These are phyloP conservation scores for Tetrax tetrax DNA, from an alignment of 2,113 vertebrate genomes.

Conservation along the genomic window DNA sequence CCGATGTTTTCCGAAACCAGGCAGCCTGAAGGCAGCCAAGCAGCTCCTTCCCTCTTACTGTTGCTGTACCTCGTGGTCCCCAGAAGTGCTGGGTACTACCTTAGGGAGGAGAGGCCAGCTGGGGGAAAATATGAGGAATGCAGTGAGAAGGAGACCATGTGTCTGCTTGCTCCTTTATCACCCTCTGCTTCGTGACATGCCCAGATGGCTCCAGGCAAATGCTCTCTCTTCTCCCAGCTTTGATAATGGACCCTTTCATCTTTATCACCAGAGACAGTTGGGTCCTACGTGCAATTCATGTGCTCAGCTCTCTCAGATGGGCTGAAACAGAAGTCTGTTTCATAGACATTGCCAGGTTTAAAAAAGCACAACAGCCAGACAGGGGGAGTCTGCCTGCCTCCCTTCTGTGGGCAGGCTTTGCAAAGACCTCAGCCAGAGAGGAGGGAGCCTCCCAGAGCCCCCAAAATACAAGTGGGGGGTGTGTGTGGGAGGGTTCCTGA, in stretches of 20 bases:
- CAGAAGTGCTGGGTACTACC: background rate
- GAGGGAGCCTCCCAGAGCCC: background rate
- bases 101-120: background rate
- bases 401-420: background rate
- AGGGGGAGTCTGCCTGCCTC: background rate
- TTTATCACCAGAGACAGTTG: conserved; percentile 16
- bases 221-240: background rate
- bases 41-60: background rate
- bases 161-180: background rate
- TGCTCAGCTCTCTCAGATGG: background rate
- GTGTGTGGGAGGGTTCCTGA: background rate
- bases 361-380: background rate
- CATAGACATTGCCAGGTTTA: background rate
- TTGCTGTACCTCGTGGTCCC: background rate
- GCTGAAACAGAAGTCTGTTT: conserved; percentile 17
- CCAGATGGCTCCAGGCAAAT: conserved; percentile 3
- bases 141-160: background rate
- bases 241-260: conserved; percentile 14
- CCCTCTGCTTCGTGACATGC: background rate
- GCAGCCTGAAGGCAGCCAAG: background rate
- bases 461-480: background rate
- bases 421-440: background rate
- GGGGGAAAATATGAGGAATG: background rate
- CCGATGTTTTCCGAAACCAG: background rate
- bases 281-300: background rate